Evolutionary conservation across 2,113 vertebrate genomes (phyloP), one percentile per base, ranked within the genome.

Genomic region (Rhynchomys soricoides): DNA sequence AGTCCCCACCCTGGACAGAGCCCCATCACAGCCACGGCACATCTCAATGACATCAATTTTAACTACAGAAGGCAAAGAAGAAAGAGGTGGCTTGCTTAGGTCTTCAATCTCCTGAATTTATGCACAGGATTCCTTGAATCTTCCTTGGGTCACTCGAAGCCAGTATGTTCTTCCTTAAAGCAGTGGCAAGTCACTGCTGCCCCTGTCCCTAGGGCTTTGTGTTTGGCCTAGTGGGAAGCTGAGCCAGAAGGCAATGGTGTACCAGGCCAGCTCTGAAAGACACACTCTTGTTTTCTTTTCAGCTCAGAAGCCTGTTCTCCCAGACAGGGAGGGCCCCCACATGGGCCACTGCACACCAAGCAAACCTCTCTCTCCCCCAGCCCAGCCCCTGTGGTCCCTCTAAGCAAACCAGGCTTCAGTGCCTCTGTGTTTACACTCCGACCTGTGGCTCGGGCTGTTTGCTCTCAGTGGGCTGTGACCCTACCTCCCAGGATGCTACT

Each of bases 401-500:
- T 95, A 3, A 0, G 96, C 86, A 83, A 70, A 79, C 89, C 75
- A 11, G 87, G 74, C 73, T 88, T 77, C 64, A 50, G 24, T 75
- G 95, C 97, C 96, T 98, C 98, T 96, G 97, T 97, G 97, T 98
- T 97, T 97, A 96, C 37, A 85, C 97, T 19, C 0, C 95, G 71
- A 98, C 97, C 98, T 96, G 7, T 48, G 95, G 89, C 96, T 1
- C n/a, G 81, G 94, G 93, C 93, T 97, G 89, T 98, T 97, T 98
- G 98, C 95, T 95, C 97, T 98, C 97, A 95, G 93, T 34, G 0
- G 52, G 91, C 87, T 95, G 96, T 96, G 96, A 97, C 97, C 95
- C 95, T 96, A 94, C 97, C 97, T 98, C 97, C 98, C 97, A 97
- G 92, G 85, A 97, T 50, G 96, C 97, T 94, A 90, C 98, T 95